A percentile compares a stretch with the other conserved stretches of the same genome.
phyloP scores from a whole-genome alignment of 1,140 invertebrate species.

The Solen grandis region DNA sequence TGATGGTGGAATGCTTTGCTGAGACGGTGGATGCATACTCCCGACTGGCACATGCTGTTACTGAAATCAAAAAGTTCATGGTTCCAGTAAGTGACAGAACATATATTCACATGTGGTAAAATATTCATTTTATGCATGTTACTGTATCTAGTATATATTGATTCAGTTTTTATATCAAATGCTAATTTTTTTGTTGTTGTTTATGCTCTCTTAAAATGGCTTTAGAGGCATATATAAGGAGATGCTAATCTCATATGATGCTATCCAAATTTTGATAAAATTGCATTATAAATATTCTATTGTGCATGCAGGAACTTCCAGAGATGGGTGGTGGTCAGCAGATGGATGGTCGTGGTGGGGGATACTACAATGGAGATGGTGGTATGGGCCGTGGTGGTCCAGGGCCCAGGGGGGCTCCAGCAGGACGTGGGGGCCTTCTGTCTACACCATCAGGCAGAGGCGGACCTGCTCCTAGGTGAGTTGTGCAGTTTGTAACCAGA shows the following conservation, averaged over 20 bases:
- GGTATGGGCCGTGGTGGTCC: slow-evolving; percentile 31
- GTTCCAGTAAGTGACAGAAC: slow-evolving; percentile 78
- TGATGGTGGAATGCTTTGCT: slow-evolving; percentile 94
- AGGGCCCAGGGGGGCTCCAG: slow-evolving; percentile 15
- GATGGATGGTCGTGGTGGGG: slow-evolving; percentile 17
- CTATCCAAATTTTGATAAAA: background rate
- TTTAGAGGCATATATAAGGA: background rate
- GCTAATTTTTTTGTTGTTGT: background rate
- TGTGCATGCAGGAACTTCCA: background rate
- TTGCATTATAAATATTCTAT: background rate
- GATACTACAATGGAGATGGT: slow-evolving; percentile 25
- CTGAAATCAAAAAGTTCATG: slow-evolving; percentile 86
- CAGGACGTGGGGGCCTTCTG: slow-evolving; percentile 29
- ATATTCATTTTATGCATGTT: background rate
- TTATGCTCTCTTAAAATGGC: background rate
- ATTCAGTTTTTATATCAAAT: background rate
- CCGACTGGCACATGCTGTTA: slow-evolving; percentile 93
- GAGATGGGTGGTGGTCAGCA: background rate
- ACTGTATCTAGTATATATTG: background rate
- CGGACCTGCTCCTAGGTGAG: slow-evolving; percentile 1
- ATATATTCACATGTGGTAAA: background rate
- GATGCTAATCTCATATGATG: background rate
- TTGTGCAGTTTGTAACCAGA: too few relatives aligned
- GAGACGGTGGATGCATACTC: slow-evolving; percentile 95
- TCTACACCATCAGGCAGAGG: slow-evolving; percentile 22